phyloP scores from a whole-genome alignment of 2,888 invertebrate genomes.

The Drosophila peninsularis region DNA sequence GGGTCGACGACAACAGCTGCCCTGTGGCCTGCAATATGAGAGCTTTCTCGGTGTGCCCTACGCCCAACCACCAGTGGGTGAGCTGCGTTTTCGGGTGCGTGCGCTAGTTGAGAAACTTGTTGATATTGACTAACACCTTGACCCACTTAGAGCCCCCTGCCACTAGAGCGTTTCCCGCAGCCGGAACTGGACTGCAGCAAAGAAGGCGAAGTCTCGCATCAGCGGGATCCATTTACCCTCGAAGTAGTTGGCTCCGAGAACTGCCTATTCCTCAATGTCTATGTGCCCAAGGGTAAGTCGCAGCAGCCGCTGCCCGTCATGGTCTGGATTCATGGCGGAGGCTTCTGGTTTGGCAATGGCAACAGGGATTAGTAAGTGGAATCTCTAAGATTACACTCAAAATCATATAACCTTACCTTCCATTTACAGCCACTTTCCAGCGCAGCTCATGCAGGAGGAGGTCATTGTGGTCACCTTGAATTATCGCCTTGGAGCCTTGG shows the following conservation, averaged over 20 bases:
- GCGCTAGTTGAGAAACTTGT: too few relatives aligned
- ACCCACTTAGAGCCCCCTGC: conserved; percentile 73
- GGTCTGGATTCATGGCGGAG: conserved; percentile 84
- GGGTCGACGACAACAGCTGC: conserved; percentile 84
- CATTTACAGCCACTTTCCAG: conserved; percentile 77
- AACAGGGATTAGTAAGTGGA: conserved; percentile 79
- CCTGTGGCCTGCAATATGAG: conserved; percentile 84
- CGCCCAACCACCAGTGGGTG: conserved; percentile 86
- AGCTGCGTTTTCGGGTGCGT: conserved; percentile 83
- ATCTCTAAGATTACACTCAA: too few relatives aligned
- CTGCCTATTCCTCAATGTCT: conserved; percentile 83
- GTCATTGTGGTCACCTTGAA: conserved; percentile 83
- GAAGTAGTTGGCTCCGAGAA: conserved; percentile 81
- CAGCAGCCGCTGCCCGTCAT: conserved; percentile 78
- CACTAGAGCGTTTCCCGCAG: conserved; percentile 74
- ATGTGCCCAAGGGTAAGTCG: conserved; percentile 71
- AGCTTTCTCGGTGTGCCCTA: conserved; percentile 87
- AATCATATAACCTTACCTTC: neutral
- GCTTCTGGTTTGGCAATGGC: conserved; percentile 80
- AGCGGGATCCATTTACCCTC: conserved; percentile 71
- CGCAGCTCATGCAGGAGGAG: conserved; percentile 80
- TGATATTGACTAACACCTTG: neutral
- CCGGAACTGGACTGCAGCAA: conserved; percentile 80
- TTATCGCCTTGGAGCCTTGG: conserved; percentile 83
- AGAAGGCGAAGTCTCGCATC: conserved; percentile 79